These are phyloP conservation scores for Carcina quercana DNA, from an alignment of 2,888 invertebrate species.

Conservation along the genomic window DNA sequence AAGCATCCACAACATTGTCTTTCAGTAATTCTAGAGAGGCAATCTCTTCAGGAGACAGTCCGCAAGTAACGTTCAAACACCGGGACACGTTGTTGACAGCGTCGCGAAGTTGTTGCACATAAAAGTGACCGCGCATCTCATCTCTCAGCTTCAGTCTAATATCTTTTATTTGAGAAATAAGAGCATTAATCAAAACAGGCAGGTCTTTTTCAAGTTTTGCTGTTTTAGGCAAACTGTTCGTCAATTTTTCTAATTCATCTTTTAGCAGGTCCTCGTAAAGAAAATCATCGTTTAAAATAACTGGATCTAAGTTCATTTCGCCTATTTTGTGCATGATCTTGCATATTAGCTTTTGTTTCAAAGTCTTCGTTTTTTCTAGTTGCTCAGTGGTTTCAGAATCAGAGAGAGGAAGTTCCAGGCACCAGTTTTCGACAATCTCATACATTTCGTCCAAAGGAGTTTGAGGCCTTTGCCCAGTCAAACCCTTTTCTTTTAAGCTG, in stretches of 20 bases:
- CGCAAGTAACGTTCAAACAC: conserved; percentile 21
- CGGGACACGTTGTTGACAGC: conserved; percentile 33
- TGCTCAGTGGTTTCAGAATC: conserved; percentile 17
- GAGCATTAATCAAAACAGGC: conserved; percentile 21
- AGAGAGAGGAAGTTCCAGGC: conserved; percentile 25
- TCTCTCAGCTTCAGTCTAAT: conserved; percentile 25
- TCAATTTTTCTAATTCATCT: conserved; percentile 32
- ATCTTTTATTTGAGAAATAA: conserved; percentile 27
- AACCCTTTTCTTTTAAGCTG: conserved; percentile 1
- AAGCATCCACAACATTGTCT: conserved; percentile 44
- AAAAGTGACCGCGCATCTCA: conserved; percentile 27
- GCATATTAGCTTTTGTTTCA: conserved; percentile 28
- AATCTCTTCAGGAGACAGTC: conserved; percentile 26
- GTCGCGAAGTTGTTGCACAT: conserved; percentile 37
- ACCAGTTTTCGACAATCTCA: conserved; percentile 28
- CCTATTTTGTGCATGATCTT: conserved; percentile 32
- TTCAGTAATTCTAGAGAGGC: conserved; percentile 36
- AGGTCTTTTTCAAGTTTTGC: conserved; percentile 18
- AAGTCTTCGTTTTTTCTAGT: conserved; percentile 17
- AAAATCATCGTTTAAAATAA: conserved; percentile 32
- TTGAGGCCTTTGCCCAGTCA: not conserved
- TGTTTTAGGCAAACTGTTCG: conserved; percentile 19
- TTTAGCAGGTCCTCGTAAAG: conserved; percentile 33
- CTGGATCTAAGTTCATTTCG: conserved; percentile 37
- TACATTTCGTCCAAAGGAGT: conserved; percentile 22